Percentiles rank a stretch among this genome's conserved stretches.
phyloP scores from a whole-genome alignment of 2,113 vertebrate genomes.

The Eudorcas thomsonii region DNA sequence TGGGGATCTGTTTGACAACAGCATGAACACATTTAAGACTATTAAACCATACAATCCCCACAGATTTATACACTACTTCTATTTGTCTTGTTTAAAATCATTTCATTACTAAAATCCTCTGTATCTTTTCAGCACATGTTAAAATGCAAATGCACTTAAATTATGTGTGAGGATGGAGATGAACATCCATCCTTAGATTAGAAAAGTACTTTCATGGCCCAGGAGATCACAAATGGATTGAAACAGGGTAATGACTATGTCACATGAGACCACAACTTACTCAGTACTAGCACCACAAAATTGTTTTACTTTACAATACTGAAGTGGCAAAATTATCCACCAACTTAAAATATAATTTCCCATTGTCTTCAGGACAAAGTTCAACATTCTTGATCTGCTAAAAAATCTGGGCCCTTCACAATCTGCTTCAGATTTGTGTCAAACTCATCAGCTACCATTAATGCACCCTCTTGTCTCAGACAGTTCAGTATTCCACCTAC shows the following conservation, averaged over 20 bases:
- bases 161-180: not conserved
- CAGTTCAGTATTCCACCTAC: too few relatives aligned
- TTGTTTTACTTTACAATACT: not conserved
- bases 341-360: not conserved
- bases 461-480: accelerated
- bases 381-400: not conserved
- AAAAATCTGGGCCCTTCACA: not conserved
- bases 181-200: not conserved
- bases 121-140: not conserved
- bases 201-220: not conserved
- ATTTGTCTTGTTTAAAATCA: not conserved
- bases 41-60: not conserved
- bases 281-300: not conserved
- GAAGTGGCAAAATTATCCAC: not conserved
- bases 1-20: not conserved
- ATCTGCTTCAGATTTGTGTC: not conserved
- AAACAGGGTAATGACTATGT: not conserved
- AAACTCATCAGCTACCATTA: not conserved
- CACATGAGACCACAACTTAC: not conserved
- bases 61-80: not conserved
- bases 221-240: not conserved
- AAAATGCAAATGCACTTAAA: conserved; percentile 20
- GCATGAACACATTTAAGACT: not conserved
- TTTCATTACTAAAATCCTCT: not conserved
- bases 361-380: not conserved